These are phyloP conservation scores for Hymenopus coronatus DNA, from an alignment of 2,888 invertebrate genomes.

Conservation along the genomic window DNA sequence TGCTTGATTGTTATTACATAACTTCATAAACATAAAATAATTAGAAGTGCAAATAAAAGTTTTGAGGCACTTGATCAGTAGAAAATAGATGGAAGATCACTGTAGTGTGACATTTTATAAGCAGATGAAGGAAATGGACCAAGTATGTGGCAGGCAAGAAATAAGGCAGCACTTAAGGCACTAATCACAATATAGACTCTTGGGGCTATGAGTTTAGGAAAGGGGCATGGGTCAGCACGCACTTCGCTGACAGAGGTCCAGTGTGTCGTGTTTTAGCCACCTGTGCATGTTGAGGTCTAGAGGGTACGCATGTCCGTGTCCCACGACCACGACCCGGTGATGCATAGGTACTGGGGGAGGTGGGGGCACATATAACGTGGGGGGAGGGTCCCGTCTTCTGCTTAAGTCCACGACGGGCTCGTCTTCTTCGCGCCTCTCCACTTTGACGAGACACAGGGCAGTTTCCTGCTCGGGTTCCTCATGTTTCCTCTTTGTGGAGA, in stretches of 20 bases:
- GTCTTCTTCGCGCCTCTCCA: slow-evolving; percentile 38
- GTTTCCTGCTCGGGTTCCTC: slow-evolving; percentile 42
- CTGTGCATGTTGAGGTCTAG: slow-evolving; percentile 26
- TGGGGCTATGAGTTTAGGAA: not conserved
- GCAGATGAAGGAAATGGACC: no score
- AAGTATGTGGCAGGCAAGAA: not conserved
- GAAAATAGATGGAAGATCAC: no score
- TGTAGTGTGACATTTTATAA: no score
- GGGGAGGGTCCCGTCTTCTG: not conserved
- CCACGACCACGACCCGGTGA: slow-evolving; percentile 21
- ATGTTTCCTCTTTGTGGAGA: slow-evolving; percentile 38
- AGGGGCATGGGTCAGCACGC: not conserved
- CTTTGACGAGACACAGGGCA: slow-evolving; percentile 49
- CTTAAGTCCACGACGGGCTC: not conserved
- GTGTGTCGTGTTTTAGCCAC: not conserved
- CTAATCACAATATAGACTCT: not conserved
- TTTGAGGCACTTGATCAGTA: no score
- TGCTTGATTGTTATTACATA: no score
- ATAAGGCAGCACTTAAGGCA: not conserved
- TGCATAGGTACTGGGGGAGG: not conserved
- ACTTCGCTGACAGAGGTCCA: not conserved
- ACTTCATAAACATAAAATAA: no score
- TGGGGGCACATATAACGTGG: not conserved
- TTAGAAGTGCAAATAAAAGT: no score
- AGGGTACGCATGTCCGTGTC: slow-evolving; percentile 25